phyloP scores from a whole-genome alignment of 2,888 invertebrate genomes.

The Eueremaeus valkanovi region DNA sequence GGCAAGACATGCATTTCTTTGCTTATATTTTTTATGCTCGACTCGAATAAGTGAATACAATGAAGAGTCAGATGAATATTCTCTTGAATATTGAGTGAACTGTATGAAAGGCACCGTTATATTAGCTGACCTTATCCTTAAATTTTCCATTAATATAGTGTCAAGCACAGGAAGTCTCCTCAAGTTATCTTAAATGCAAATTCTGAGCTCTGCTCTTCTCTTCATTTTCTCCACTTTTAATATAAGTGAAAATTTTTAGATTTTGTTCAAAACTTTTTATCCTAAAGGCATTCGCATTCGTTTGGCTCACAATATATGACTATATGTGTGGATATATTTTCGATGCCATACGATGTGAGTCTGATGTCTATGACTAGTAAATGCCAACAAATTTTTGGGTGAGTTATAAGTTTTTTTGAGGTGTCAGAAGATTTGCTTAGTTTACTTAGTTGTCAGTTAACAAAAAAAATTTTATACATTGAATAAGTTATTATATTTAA shows the following conservation, averaged over 20 bases:
- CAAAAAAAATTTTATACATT: background rate
- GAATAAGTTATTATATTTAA: constrained; percentile 21
- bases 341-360: background rate
- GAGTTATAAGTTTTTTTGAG: constrained; percentile 27
- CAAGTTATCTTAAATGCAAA: constrained; percentile 23
- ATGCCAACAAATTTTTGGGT: constrained; percentile 1
- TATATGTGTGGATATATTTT: too few species aligned
- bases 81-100: background rate
- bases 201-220: background rate
- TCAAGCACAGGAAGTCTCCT: constrained; percentile 28
- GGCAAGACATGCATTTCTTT: constrained; percentile 11
- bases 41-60: constrained; percentile 8
- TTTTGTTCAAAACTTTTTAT: constrained; percentile 4
- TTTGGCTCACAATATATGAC: background rate
- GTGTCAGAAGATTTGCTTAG: constrained; percentile 30
- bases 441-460: constrained; percentile 15
- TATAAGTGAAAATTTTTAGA: constrained; percentile 17
- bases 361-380: constrained; percentile 11
- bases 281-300: constrained; percentile 11
- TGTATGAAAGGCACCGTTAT: background rate
- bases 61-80: constrained; percentile 30
- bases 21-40: background rate
- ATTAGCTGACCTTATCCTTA: constrained; percentile 14
- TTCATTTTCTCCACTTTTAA: constrained; percentile 18
- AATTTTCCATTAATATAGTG: constrained; percentile 31